Conservation (phyloP, 2,113 vertebrate genomes). For the Oenanthe melanoleuca region DNA sequence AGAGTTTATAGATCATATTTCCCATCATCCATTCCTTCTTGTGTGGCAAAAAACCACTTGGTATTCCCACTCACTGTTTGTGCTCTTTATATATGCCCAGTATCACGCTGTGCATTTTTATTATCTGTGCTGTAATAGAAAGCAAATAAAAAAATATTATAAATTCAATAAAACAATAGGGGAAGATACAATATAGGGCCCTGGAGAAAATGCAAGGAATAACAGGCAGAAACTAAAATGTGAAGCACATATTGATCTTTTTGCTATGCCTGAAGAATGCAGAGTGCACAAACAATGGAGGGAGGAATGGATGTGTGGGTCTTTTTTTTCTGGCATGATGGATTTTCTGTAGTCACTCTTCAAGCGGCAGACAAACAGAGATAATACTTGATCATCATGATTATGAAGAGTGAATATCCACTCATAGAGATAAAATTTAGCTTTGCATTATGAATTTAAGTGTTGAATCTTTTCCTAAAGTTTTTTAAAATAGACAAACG, state of each 20-base stretch:
- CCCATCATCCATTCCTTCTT: background rate
- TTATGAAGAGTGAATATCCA: background rate
- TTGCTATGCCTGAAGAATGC: background rate
- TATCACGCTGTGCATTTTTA: background rate
- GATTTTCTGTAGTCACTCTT: background rate
- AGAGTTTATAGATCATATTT: background rate
- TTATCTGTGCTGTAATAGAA: background rate
- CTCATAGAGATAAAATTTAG: background rate
- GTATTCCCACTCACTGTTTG: background rate
- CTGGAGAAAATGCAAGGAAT: slow-evolving; percentile 2
- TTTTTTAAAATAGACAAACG: no score
- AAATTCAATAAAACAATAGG: background rate
- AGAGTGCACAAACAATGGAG: background rate
- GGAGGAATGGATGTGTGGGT: background rate
- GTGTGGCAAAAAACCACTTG: background rate
- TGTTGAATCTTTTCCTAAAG: background rate
- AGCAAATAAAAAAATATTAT: slow-evolving; percentile 7
- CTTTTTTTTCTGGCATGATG: background rate
- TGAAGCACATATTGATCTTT: background rate
- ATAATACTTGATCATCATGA: background rate
- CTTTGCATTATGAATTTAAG: background rate
- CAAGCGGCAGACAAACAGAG: background rate
- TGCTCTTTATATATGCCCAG: background rate
- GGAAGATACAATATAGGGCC: background rate
- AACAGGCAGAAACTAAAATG: background rate